phyloP scores from a whole-genome alignment of 2,113 vertebrate genomes.

The Ammodytes marinus region DNA sequence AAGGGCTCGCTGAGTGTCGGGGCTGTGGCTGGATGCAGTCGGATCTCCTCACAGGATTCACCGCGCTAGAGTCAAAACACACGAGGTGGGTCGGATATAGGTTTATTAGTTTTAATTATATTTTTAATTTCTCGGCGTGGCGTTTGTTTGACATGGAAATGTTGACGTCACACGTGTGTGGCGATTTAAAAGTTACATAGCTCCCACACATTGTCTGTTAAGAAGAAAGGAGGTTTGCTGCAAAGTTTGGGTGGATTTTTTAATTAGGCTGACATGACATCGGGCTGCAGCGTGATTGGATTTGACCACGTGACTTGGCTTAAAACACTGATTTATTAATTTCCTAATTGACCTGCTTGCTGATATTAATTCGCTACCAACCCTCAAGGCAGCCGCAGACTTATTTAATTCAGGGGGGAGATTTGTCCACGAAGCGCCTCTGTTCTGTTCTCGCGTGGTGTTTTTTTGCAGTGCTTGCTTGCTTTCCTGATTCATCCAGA shows the following conservation, averaged over 20 bases:
- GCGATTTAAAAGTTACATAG: neutral
- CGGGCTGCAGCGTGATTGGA: neutral
- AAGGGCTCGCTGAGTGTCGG: neutral
- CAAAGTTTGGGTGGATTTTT: neutral
- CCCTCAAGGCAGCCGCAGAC: neutral
- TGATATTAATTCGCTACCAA: neutral
- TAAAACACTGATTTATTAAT: neutral
- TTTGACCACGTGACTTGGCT: too few species aligned
- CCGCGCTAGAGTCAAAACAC: slow-evolving; percentile 16
- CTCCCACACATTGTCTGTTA: too few species aligned
- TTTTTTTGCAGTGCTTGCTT: neutral
- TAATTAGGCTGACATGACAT: neutral
- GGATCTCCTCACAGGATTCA: slow-evolving; percentile 11
- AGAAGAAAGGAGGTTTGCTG: neutral
- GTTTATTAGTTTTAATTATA: too few species aligned
- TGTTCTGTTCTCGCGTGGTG: neutral
- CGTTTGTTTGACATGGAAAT: neutral
- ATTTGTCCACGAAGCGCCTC: neutral
- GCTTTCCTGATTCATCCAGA: slow-evolving; percentile 37
- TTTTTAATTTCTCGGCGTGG: neutral
- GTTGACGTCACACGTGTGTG: neutral
- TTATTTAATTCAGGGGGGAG: neutral
- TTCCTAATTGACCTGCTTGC: neutral
- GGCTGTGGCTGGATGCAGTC: slow-evolving; percentile 26
- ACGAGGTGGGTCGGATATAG: slow-evolving; percentile 66